Percentiles rank a stretch among this genome's conserved stretches.
Evolutionary conservation across 2,888 invertebrate species (phyloP).

Genomic region (Latrodectus elegans): DNA sequence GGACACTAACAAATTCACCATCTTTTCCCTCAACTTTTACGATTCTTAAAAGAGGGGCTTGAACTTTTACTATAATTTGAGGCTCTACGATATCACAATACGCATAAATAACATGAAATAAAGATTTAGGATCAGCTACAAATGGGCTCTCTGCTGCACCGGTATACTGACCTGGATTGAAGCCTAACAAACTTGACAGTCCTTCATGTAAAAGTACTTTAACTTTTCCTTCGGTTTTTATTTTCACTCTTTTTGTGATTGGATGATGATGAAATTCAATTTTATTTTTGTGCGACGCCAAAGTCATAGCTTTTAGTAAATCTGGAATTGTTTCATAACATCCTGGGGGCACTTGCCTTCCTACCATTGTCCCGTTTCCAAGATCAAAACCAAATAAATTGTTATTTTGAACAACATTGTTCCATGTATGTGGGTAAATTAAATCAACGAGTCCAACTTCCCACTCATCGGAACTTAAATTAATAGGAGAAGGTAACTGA

Average conservation of each 20-base stretch:
- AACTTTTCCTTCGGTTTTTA: neutral
- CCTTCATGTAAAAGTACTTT: neutral
- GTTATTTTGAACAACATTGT: conserved; percentile 18
- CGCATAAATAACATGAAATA: neutral
- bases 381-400: conserved; percentile 24
- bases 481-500: conserved; percentile 70
- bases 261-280: conserved; percentile 7
- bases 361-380: neutral
- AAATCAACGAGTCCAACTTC: conserved; percentile 71
- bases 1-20: neutral
- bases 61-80: conserved; percentile 8
- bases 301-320: neutral
- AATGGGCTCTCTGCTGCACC: neutral
- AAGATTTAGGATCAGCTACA: conserved; percentile 3
- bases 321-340: conserved; percentile 17
- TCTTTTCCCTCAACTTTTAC: neutral
- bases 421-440: conserved; percentile 65
- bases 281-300: neutral
- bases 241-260: neutral
- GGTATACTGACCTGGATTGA: neutral
- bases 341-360: conserved; percentile 14
- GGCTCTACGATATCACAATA: conserved; percentile 19
- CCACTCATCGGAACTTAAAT: conserved; percentile 71
- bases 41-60: neutral
- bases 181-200: neutral